These are phyloP conservation scores for Palaemon carinicauda DNA, from an alignment of 1,140 invertebrate species.

Conservation along the genomic window DNA sequence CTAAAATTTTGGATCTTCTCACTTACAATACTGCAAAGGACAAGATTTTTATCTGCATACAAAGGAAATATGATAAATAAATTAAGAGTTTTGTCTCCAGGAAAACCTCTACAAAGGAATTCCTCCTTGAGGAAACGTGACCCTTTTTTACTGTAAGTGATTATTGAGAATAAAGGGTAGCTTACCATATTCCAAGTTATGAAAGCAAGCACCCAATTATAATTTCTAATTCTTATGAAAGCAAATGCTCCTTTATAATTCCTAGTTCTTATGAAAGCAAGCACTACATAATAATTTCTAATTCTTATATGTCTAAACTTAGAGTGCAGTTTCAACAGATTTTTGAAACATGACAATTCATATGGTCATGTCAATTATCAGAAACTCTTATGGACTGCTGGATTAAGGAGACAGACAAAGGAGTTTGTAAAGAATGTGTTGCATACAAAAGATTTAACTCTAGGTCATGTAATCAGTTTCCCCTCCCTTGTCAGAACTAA, in stretches of 20 bases:
- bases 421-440: not conserved
- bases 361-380: not conserved
- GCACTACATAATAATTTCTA: too few species aligned
- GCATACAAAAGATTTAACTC: not conserved
- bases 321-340: too few species aligned
- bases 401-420: not conserved
- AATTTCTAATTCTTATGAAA: too few species aligned
- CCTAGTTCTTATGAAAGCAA: too few species aligned
- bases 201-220: too few species aligned
- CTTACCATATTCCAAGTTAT: not conserved
- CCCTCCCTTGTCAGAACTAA: slow-evolving; percentile 8
- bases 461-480: not conserved
- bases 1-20: not conserved
- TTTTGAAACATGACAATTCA: too few species aligned
- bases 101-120: not conserved
- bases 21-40: not conserved
- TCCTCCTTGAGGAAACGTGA: not conserved
- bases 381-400: not conserved
- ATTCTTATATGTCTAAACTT: too few species aligned
- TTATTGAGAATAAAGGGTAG: not conserved
- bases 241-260: too few species aligned
- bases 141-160: too few species aligned
- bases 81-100: not conserved
- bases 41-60: too few species aligned
- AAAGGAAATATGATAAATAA: not conserved